Percentiles rank a stretch among this genome's conserved stretches.
Evolutionary conservation across 2,888 invertebrate genomes (phyloP).

Genomic region (Sphaerophoria rueppellii): DNA sequence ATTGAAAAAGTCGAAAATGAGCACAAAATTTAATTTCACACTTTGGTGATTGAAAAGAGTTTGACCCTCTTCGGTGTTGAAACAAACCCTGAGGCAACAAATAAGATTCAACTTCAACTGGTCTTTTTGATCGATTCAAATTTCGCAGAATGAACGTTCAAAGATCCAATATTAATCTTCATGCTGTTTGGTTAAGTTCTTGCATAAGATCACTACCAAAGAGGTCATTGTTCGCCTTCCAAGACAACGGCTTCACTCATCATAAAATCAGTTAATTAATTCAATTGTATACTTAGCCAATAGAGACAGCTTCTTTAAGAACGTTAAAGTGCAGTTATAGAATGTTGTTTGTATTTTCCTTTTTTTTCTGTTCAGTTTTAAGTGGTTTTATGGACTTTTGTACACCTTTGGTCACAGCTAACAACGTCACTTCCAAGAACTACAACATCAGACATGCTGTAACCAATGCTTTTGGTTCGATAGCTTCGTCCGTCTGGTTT

Average conservation of each 20-base stretch:
- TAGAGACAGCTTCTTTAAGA: slow-evolving; percentile 18
- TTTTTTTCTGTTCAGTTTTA: neutral
- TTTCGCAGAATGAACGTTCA: neutral
- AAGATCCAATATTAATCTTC: no score
- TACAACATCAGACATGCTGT: slow-evolving; percentile 54
- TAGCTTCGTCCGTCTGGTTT: slow-evolving; percentile 48
- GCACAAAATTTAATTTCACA: neutral
- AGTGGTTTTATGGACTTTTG: slow-evolving; percentile 52
- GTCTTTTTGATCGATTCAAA: neutral
- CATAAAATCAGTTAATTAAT: slow-evolving; percentile 58
- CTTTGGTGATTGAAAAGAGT: neutral
- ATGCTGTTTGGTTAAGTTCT: no score
- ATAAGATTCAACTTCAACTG: neutral
- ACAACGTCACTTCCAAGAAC: slow-evolving; percentile 69
- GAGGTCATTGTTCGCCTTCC: no score
- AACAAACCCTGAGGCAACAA: neutral
- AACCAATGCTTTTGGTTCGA: slow-evolving; percentile 36
- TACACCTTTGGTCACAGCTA: slow-evolving; percentile 47
- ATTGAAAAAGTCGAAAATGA: no score
- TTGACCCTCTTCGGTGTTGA: neutral
- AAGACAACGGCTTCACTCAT: neutral
- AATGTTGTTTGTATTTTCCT: slow-evolving; percentile 19
- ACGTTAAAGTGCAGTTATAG: slow-evolving; percentile 46
- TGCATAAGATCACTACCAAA: no score
- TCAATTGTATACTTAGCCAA: slow-evolving; percentile 51